Percentiles rank a stretch among this genome's conserved stretches.
Conservation (phyloP, 2,113 vertebrate species). For the Procavia capensis region DNA sequence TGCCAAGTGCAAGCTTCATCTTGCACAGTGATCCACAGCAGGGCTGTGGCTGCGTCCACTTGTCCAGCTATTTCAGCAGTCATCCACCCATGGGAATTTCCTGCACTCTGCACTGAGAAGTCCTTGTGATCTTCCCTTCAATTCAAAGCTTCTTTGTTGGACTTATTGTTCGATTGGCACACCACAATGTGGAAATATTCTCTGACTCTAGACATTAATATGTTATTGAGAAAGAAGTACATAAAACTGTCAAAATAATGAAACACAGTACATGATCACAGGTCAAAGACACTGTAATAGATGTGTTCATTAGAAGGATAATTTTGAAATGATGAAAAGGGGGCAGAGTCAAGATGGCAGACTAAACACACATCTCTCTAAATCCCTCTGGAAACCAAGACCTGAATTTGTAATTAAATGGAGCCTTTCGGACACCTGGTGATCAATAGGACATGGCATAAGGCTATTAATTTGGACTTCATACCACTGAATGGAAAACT, state of each 20-base stretch:
- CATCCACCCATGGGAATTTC: background rate
- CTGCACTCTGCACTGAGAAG: background rate
- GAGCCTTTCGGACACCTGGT: too few relatives aligned
- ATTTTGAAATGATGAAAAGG: too few relatives aligned
- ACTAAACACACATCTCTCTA: too few relatives aligned
- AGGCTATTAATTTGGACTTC: too few relatives aligned
- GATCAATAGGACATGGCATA: too few relatives aligned
- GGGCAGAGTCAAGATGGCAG: too few relatives aligned
- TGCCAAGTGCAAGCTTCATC: background rate
- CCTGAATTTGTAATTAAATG: too few relatives aligned
- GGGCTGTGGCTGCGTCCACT: background rate
- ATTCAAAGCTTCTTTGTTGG: background rate
- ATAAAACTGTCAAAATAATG: background rate
- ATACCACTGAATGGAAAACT: too few relatives aligned
- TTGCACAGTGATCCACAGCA: background rate
- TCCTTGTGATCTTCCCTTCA: background rate
- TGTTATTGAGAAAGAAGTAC: background rate
- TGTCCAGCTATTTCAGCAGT: background rate
- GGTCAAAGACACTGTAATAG: background rate
- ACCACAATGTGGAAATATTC: background rate
- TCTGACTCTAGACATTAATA: background rate
- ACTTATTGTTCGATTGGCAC: background rate
- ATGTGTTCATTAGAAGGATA: background rate
- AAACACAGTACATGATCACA: background rate
- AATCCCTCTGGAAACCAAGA: too few relatives aligned